Conservation (phyloP, 2,113 vertebrate genomes). For the Alethe diademata region DNA sequence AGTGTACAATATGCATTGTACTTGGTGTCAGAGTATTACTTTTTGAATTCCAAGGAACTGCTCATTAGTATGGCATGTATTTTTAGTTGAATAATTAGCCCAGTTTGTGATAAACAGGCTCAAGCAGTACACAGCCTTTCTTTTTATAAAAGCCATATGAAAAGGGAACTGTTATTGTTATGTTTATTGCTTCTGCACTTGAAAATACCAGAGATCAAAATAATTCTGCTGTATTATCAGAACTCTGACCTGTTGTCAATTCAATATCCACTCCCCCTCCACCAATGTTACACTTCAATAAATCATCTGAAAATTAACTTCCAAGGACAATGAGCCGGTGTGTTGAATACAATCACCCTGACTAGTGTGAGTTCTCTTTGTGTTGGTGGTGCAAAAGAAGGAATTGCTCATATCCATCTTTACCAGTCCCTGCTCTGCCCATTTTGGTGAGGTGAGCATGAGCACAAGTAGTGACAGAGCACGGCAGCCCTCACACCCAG, state of each 20-base stretch:
- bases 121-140: neutral
- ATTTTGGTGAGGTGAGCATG: rapidly evolving
- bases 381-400: neutral
- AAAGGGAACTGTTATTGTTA: neutral
- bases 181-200: neutral
- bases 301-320: neutral
- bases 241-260: neutral
- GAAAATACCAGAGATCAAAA: neutral
- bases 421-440: neutral
- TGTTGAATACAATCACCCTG: neutral
- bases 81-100: neutral
- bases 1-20: neutral
- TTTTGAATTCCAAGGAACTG: neutral
- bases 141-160: neutral
- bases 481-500: neutral
- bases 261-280: neutral
- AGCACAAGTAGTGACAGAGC: neutral
- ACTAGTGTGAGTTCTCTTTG: neutral
- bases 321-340: neutral
- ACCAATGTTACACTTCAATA: neutral
- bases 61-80: neutral
- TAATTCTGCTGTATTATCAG: neutral
- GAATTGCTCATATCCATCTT: neutral
- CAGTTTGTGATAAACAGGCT: neutral
- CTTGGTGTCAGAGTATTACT: neutral